Base-by-base conservation (phyloP, 2,797 vertebrate species). In the Chelidonichthys spinosus region DNA sequence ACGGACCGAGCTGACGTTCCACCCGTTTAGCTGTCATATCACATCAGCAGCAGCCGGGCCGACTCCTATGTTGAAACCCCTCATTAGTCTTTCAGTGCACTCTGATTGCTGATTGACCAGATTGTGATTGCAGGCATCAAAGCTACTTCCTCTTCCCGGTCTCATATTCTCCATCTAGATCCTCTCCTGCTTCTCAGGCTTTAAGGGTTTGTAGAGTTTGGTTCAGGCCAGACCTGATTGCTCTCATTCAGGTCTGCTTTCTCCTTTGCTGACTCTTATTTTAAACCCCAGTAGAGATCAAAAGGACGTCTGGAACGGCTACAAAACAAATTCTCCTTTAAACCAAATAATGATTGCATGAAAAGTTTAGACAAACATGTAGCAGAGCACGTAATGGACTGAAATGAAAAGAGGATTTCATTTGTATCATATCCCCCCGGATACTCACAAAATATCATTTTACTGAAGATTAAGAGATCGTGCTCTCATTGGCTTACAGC, bases 91-190 rank as follows among this genome's bases (percentile, higher is more conserved):
- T 79, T 83, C 86, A 85, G 69, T 69, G 72, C 49, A 7, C 67
- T 86, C 82, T 90, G 89, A 93, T 92, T 92, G 84, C 90, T 89
- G 90, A 93, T 92, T 90, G 90, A 91, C 84, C 90, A 86, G 80
- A 83, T 50, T 87, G 81, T 81, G 43, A 86, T 89, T 86, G 76
- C 72, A 89, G 58, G 79, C 74, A 85, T 86, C 79, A 81, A 85
- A 88, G 78, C 74, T 73, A 64, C 86, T 90, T 91, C 80, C 82
- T 82, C 70, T 69, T 78, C 49, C 74, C 63, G 74, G 66, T 86
- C 85, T 52, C 54, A 67, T 63, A 78, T 84, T 84, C 58, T 56
- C 63, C 75, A 60, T 71, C 66, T 76, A 77, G 70, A 86, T 83
- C 78, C 66, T 46, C 62, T 53, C 63, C 36, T 61, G 46, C 75